Percentiles rank a stretch among this genome's conserved stretches.
Evolutionary conservation across 2,888 invertebrate genomes (phyloP).

Genomic region (Euclidia mi): DNA sequence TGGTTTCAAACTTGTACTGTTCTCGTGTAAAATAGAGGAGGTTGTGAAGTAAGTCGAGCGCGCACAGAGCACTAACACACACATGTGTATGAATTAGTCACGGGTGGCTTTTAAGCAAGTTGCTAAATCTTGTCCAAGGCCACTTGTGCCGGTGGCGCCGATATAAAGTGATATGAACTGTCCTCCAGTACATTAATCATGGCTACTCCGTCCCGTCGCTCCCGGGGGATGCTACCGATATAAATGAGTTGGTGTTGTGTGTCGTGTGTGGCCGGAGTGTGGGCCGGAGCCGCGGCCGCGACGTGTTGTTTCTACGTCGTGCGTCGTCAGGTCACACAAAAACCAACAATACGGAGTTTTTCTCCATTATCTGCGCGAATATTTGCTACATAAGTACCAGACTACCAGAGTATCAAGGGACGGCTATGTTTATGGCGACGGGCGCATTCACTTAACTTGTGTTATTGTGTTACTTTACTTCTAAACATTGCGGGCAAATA

Average conservation of each 20-base stretch:
- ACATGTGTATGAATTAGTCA: conserved; percentile 23
- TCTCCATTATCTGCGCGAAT: background rate
- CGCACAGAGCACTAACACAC: background rate
- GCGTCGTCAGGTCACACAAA: background rate
- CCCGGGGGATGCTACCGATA: conserved; percentile 36
- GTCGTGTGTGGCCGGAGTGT: no score
- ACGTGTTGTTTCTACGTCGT: conserved; percentile 7
- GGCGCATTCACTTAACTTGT: background rate
- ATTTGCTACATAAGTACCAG: background rate
- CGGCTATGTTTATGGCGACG: conserved; percentile 1
- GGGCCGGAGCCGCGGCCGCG: no score
- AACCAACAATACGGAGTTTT: background rate
- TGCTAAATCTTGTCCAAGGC: conserved; percentile 15
- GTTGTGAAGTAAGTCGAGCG: no score
- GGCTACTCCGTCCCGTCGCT: conserved; percentile 16
- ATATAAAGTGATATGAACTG: conserved; percentile 31
- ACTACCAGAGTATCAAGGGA: background rate
- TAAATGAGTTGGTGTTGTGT: conserved; percentile 51
- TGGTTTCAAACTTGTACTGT: background rate
- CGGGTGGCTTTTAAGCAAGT: conserved; percentile 24
- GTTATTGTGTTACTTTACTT: background rate
- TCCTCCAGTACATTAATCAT: conserved; percentile 48
- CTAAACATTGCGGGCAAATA: background rate
- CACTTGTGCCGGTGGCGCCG: conserved; percentile 19
- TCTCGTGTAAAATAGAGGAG: no score